Evolutionary conservation across 2,888 invertebrate genomes (phyloP), one percentile per base, ranked within the genome.

Genomic region (Loripinus fragilis): DNA sequence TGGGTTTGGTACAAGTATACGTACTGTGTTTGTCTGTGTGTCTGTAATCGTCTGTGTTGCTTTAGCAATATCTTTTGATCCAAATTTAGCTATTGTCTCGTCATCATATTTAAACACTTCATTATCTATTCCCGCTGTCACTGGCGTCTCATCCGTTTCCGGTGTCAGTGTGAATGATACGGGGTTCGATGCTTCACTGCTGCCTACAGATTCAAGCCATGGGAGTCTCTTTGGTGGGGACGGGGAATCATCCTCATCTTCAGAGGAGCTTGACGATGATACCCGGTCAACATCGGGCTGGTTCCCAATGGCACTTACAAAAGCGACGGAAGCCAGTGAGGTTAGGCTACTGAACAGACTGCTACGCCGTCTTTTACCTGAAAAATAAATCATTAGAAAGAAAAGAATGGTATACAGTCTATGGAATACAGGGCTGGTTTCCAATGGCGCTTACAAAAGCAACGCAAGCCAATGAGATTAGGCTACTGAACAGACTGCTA

Each of bases 381-480:
- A 7, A n/a, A 65, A 28, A 1, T 15, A 48, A 20, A 20, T 48
- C 41, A 41, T 10, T n/a, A n/a, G n/a, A n/a, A n/a, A n/a, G n/a
- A n/a, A n/a, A n/a, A n/a, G n/a, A n/a, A n/a, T n/a, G n/a, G n/a
- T n/a, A n/a, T n/a, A n/a, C n/a, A n/a, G n/a, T n/a, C n/a, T n/a
- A n/a, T n/a, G n/a, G n/a, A n/a, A n/a, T n/a, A n/a, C n/a, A n/a
- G n/a, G 87, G 88, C 33, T 84, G 74, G 30, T 87, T 87, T 10
- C 89, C 89, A 52, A 90, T 84, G 0, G 89, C 88, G 67, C 89
- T 88, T 52, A 86, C 81, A 60, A 88, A 76, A 0, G 90, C 90
- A 25, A 90, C 83, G 3, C 89, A 88, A 8, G 90, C 90, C 25
- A 90, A 86, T 35, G 88, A 87, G 15, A 87, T 87, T 41, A 91